Base-by-base conservation (phyloP, 2,888 invertebrate genomes). In the Allacma fusca region DNA sequence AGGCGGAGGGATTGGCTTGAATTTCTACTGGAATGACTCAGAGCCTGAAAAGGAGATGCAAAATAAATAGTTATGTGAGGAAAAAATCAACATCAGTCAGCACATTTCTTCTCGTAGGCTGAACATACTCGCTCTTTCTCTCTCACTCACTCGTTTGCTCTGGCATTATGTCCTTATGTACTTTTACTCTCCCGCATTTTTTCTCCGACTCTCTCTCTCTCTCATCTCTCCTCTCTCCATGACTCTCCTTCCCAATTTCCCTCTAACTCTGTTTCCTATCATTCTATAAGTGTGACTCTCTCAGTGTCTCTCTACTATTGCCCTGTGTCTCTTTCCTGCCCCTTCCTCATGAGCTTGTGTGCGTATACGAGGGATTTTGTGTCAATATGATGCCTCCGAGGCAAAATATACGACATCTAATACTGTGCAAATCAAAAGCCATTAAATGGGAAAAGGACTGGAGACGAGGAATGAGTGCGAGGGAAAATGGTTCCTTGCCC, bases 371-470 rank as follows among this genome's bases (percentile, higher is more conserved):
- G n/a, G 73, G 40, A 72, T 64, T 73, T 69, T 57, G 65, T 67
- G 77, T 75, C 75, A 78, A 78, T 78, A 75, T 59, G 70, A 78
- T 75, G 78, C 75, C 78, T 77, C 23, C 26, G 21, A 67, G 75
- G 72, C 44, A 73, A 75, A 78, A 75, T 75, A 78, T 78, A 78
- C 59, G 78, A 62, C 62, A 75, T 64, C 75, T 76, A 78, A 78
- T 78, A 78, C 78, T 75, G 75, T 78, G 75, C 78, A 78, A 78
- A 78, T 78, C 78, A 78, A 78, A 78, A 78, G 71, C 78, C 75
- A 78, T 78, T 78, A 78, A 78, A 64, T 40, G 64, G 72, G 78
- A 71, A 72, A 50, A 67, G 67, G 26, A 67, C 72, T 77, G 64
- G 29, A 72, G 62, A 59, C 23, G 62, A 34, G 21, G 73, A 40